Evolutionary conservation across 2,113 vertebrate genomes (phyloP).

Genomic region (Bubo blakistoni): DNA sequence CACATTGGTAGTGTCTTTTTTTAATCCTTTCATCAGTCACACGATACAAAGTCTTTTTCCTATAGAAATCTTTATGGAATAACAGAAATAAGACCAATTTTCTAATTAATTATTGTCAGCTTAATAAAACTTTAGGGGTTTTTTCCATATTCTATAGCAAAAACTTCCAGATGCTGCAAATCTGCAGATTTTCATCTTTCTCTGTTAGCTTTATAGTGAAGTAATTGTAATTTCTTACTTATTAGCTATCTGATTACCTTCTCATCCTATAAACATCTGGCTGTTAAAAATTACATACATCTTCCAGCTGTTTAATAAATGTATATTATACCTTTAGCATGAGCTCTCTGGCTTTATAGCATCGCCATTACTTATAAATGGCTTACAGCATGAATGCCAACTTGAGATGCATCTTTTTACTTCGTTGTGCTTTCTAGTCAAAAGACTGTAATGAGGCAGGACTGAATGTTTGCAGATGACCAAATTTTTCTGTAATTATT

Average conservation of each 20-base stretch:
- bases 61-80: background rate
- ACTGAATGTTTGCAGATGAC: background rate
- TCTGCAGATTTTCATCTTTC: background rate
- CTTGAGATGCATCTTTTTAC: background rate
- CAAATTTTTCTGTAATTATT: background rate
- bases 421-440: background rate
- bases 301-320: background rate
- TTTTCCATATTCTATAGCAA: background rate
- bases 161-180: background rate
- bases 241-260: background rate
- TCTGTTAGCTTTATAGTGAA: background rate
- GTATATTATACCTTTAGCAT: background rate
- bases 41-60: background rate
- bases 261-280: background rate
- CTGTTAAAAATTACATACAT: background rate
- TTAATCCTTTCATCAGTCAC: background rate
- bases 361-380: background rate
- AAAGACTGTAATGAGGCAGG: background rate
- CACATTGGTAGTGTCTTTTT: background rate
- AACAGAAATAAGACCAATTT: background rate
- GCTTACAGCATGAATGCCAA: background rate
- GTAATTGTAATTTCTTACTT: background rate
- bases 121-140: background rate
- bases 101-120: background rate
- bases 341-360: background rate